Evolutionary conservation across 2,797 vertebrate genomes (phyloP).

Genomic region (Amblyraja radiata): DNA sequence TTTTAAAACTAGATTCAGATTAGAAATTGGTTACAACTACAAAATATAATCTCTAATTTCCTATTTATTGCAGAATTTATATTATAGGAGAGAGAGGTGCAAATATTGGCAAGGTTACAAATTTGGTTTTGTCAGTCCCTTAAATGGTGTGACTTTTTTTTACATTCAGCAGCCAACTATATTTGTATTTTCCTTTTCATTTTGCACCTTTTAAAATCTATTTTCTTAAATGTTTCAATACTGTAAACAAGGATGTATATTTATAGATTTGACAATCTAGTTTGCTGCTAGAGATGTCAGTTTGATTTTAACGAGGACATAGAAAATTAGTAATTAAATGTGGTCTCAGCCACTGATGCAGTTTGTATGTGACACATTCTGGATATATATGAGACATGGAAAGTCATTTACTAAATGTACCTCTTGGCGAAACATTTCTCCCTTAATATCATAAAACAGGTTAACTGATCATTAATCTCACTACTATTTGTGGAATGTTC

Average conservation of each 20-base stretch:
- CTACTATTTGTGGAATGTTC: background rate
- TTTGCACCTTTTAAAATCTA: background rate
- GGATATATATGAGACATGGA: background rate
- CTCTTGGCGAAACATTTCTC: background rate
- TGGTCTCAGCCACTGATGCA: no score
- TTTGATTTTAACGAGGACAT: no score
- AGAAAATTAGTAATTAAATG: no score
- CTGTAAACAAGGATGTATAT: background rate
- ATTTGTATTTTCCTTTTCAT: background rate
- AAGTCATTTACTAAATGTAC: background rate
- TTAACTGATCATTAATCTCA: background rate
- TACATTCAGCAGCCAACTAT: background rate
- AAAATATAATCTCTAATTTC: background rate
- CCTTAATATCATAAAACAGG: background rate
- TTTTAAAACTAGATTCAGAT: background rate
- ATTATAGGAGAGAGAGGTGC: background rate
- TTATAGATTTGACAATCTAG: background rate
- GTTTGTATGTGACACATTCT: background rate
- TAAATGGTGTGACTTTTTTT: background rate
- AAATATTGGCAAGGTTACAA: background rate
- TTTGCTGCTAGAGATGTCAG: background rate
- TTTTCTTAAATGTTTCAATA: background rate
- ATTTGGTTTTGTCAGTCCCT: background rate
- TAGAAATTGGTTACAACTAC: background rate
- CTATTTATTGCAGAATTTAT: constrained; percentile 2